Percentiles rank a stretch among this genome's conserved stretches.
Conservation (phyloP, 2,113 vertebrate genomes). For the Turnix velox region DNA sequence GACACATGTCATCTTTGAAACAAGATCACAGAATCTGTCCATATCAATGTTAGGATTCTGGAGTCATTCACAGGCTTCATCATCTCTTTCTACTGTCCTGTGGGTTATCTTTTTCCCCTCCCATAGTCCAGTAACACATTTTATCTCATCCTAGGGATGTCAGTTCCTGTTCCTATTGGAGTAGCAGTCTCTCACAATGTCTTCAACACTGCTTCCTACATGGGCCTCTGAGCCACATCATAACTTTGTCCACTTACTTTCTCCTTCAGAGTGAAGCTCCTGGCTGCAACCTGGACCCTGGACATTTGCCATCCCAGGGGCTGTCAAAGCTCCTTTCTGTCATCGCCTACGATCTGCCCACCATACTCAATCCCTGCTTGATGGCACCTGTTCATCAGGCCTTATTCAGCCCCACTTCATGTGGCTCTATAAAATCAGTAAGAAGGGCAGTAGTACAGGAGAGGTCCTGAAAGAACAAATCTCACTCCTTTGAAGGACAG, state of each 20-base stretch:
- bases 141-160: not conserved
- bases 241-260: not conserved
- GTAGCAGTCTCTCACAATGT: accelerated
- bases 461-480: not conserved
- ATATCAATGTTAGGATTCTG: not conserved
- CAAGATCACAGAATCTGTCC: not conserved
- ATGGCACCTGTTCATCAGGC: accelerated
- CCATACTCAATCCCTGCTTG: not conserved
- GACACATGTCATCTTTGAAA: accelerated
- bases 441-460: not conserved
- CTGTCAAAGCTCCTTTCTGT: not conserved
- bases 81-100: not conserved
- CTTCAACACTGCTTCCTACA: not conserved
- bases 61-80: not conserved
- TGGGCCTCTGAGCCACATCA: not conserved
- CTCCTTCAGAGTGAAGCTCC: not conserved
- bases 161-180: not conserved
- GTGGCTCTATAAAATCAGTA: not conserved
- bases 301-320: accelerated
- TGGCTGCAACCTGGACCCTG: not conserved
- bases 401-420: not conserved
- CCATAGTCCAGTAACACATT: not conserved
- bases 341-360: not conserved
- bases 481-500: not conserved
- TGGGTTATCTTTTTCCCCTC: not conserved